These are phyloP conservation scores for Motacilla tschutschensis DNA, from an alignment of 2,113 vertebrate species.

Conservation along the genomic window DNA sequence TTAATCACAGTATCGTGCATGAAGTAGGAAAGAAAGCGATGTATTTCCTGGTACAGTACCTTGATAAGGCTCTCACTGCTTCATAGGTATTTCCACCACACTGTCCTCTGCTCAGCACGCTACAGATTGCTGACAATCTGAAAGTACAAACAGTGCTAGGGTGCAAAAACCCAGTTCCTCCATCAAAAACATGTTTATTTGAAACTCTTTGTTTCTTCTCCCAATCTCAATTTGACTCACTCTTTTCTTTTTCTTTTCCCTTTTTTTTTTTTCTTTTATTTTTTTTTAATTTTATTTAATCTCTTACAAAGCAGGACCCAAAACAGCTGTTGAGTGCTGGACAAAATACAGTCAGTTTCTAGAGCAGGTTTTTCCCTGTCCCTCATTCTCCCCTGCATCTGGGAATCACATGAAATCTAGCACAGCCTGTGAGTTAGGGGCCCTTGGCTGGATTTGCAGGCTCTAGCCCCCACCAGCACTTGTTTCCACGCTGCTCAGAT, in stretches of 20 bases:
- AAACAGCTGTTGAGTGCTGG: neutral
- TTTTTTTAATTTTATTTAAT: neutral
- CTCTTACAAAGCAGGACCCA: neutral
- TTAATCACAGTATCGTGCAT: slow-evolving; percentile 30
- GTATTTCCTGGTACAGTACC: slow-evolving; percentile 44
- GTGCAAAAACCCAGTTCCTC: neutral
- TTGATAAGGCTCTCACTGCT: slow-evolving; percentile 6
- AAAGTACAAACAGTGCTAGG: neutral
- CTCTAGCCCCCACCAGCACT: neutral
- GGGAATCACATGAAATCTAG: neutral
- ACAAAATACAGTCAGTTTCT: neutral
- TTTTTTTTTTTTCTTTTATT: too few relatives aligned
- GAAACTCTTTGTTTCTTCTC: neutral
- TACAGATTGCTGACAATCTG: neutral
- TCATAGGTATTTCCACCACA: slow-evolving; percentile 38
- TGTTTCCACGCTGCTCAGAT: neutral
- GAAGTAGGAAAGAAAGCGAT: neutral
- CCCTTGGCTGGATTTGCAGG: neutral
- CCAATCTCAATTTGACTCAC: neutral
- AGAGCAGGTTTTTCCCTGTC: neutral
- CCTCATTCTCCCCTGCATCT: neutral
- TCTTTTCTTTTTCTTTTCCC: neutral
- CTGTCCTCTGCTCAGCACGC: neutral
- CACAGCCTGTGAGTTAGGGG: neutral
- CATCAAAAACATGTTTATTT: neutral